These are phyloP conservation scores for Platysteira castanea DNA, from an alignment of 2,113 vertebrate species.

Conservation along the genomic window DNA sequence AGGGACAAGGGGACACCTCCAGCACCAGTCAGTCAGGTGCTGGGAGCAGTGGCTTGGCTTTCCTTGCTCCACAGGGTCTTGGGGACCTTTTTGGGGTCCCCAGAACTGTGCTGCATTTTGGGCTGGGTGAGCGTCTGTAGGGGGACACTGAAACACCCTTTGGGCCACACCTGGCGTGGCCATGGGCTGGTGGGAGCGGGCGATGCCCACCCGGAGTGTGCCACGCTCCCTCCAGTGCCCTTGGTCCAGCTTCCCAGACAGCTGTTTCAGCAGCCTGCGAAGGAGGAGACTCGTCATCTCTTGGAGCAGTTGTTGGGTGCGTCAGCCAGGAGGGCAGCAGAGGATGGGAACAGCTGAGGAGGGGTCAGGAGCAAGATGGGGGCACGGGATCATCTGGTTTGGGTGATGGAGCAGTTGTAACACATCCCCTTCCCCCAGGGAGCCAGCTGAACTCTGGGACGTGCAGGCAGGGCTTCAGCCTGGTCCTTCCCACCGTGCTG, in stretches of 20 bases:
- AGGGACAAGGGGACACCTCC: background rate
- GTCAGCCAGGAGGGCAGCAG: background rate
- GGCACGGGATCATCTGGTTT: background rate
- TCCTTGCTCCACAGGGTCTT: background rate
- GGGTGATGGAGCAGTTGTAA: background rate
- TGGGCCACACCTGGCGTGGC: fast-evolving
- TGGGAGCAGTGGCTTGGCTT: background rate
- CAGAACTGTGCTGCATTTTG: background rate
- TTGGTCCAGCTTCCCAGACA: background rate
- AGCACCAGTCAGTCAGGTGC: background rate
- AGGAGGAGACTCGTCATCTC: background rate
- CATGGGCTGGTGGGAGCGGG: background rate
- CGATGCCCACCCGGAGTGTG: fast-evolving
- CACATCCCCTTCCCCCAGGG: background rate
- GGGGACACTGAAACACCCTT: background rate
- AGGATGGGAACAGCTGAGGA: background rate
- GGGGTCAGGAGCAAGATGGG: fast-evolving
- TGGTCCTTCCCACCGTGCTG: background rate
- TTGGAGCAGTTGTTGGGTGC: background rate
- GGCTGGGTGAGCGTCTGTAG: background rate
- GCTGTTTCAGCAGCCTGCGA: background rate
- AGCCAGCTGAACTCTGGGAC: background rate
- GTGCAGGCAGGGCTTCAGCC: background rate
- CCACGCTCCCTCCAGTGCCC: fast-evolving
- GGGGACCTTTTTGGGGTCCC: background rate